Base-by-base conservation (phyloP, 2,797 vertebrate genomes). In the Periophthalmus magnuspinnatus region DNA sequence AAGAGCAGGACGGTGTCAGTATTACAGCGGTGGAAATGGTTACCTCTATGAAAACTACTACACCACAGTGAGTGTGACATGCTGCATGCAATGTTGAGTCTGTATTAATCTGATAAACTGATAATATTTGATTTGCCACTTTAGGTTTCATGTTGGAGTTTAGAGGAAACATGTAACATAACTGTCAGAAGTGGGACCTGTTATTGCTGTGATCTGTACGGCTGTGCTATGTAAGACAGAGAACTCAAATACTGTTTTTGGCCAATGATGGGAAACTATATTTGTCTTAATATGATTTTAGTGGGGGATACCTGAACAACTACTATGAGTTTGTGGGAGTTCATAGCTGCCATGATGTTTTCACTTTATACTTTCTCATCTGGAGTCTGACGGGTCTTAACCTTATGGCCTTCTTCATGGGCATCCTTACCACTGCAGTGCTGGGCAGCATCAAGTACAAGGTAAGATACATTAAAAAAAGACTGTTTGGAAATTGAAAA, bases 161-260 rank as follows among this genome's bases (percentile, higher is more conserved):
- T 90, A 36, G 81, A 73, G 11, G 92, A 93, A 75, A 82, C 90
- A 0, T 94, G 93, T 56, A 90, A 34, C 68, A 74, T 93, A 78
- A 87, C 85, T 0, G 77, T 93, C 3, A 84, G 88, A 24, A 94
- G 93, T 63, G 90, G 91, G 17, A 93, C 93, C 48, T 94, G 93
- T 68, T 94, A 93, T 84, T 94, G 93, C 84, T 94, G 93, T 52
- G 93, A 94, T 80, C 86, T 93, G 52, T 94, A 94, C 59, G 45
- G 92, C 84, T 94, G 93, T 5, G 92, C 92, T 66, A 94, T 91
- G 93, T 93, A 74, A 93, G 92, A 59, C 57, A 22, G 13, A 16
- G 33, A 41, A 13, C 28, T 5, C 13, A 22, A 33, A 8, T 60
- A 48, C 32, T n/a, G 9, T 71, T 59, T 0, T 45, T 17, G 59